These are phyloP conservation scores for Unio delphinus DNA, from an alignment of 2,888 invertebrate genomes.

Conservation along the genomic window DNA sequence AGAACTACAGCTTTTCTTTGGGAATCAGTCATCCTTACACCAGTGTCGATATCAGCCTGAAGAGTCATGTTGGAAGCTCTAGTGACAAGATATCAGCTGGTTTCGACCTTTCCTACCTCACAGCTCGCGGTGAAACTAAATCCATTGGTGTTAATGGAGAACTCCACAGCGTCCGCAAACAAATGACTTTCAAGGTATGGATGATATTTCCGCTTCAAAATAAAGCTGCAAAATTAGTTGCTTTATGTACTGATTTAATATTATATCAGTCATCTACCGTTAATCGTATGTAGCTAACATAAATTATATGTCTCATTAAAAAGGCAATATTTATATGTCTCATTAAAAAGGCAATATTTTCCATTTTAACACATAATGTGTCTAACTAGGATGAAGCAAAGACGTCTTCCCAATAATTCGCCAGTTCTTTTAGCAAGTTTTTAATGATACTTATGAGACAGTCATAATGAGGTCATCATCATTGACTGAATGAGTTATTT, in stretches of 20 bases:
- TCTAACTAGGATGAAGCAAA: too few relatives aligned
- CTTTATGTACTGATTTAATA: background rate
- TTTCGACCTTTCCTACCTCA: conserved; percentile 46
- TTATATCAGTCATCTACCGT: too few relatives aligned
- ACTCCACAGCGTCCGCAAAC: conserved; percentile 37
- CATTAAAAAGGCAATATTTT: too few relatives aligned
- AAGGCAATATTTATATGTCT: too few relatives aligned
- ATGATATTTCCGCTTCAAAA: background rate
- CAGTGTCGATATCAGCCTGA: conserved; percentile 47
- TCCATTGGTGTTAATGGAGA: conserved; percentile 42
- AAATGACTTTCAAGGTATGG: conserved; percentile 41
- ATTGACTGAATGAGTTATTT: background rate
- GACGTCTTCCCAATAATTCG: too few relatives aligned
- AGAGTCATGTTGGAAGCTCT: conserved; percentile 39
- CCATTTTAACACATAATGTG: too few relatives aligned
- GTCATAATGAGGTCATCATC: background rate
- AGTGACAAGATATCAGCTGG: conserved; percentile 34
- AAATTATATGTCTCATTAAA: too few relatives aligned
- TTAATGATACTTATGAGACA: background rate
- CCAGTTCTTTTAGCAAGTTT: background rate
- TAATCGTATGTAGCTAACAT: too few relatives aligned
- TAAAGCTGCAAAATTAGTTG: background rate
- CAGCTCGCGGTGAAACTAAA: conserved; percentile 36
- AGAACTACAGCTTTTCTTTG: conserved; percentile 47
- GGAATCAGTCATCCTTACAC: conserved; percentile 53